phyloP scores from a whole-genome alignment of 2,888 invertebrate genomes.

The Amiota mariae region DNA sequence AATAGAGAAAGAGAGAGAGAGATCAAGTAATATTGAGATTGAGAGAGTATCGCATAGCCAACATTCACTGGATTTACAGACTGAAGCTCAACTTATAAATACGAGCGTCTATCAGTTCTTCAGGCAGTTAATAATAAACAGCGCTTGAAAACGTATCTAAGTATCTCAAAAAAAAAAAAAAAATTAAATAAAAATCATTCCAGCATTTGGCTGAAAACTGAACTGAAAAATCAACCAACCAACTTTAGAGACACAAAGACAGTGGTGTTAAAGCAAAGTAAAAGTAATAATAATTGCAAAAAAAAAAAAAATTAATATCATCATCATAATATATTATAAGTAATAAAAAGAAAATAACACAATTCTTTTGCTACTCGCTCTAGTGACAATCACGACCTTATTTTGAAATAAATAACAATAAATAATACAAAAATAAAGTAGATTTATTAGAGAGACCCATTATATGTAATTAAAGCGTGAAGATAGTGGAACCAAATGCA shows the following conservation, averaged over 20 bases:
- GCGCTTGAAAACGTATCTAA: constrained; percentile 50
- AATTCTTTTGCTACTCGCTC: constrained; percentile 18
- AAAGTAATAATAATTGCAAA: constrained; percentile 5
- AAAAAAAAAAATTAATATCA: constrained; percentile 29
- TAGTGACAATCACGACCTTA: constrained; percentile 33
- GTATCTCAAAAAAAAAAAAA: constrained; percentile 12
- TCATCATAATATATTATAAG: constrained; percentile 3
- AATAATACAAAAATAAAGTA: constrained; percentile 29
- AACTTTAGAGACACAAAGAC: constrained; percentile 2
- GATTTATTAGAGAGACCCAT: constrained; percentile 48
- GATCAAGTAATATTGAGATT: background rate
- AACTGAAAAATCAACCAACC: background rate
- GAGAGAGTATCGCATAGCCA: background rate
- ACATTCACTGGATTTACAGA: constrained; percentile 22
- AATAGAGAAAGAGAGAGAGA: background rate
- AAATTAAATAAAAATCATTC: too few species aligned
- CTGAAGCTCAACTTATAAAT: constrained; percentile 63
- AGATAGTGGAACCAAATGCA: constrained; percentile 55
- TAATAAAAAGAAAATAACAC: constrained; percentile 32
- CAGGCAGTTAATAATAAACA: constrained; percentile 60
- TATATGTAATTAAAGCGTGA: constrained; percentile 53
- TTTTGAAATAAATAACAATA: constrained; percentile 42
- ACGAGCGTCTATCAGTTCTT: constrained; percentile 50
- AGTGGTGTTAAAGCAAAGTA: constrained; percentile 6
- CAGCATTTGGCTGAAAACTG: constrained; percentile 35